phyloP scores from a whole-genome alignment of 64 coral and sea anemone genomes.

The Trachythela sp. region DNA sequence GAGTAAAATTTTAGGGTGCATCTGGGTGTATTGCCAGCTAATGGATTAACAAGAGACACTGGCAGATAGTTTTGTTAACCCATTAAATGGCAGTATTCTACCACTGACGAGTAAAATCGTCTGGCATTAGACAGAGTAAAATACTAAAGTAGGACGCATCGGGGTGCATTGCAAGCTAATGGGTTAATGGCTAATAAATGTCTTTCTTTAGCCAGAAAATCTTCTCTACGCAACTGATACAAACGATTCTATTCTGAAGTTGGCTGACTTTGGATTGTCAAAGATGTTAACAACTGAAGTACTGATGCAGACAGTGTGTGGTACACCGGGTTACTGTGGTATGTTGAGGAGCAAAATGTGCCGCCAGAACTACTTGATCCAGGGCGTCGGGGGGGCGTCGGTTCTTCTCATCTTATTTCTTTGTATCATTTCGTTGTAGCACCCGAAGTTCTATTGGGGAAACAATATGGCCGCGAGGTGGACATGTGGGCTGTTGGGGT shows the following conservation, averaged over 20 bases:
- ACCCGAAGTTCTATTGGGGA: slow-evolving; percentile 83
- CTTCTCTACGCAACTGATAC: slow-evolving; percentile 59
- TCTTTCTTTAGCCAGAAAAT: slow-evolving; percentile 78
- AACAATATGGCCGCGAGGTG: slow-evolving; percentile 66
- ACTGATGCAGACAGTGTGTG: slow-evolving; percentile 75
- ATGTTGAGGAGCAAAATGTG: slow-evolving; percentile 1
- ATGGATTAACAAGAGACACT: too few relatives aligned
- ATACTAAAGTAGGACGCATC: too few relatives aligned
- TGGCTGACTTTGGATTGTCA: slow-evolving; percentile 94
- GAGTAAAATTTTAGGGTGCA: too few relatives aligned
- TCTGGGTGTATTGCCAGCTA: too few relatives aligned
- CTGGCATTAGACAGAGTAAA: too few relatives aligned
- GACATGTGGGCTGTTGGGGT: slow-evolving; percentile 99
- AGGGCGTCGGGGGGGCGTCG: too few relatives aligned
- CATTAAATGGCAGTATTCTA: too few relatives aligned
- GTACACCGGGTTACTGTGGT: slow-evolving; percentile 99
- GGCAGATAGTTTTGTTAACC: too few relatives aligned
- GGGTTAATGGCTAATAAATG: too few relatives aligned
- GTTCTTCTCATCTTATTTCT: background rate
- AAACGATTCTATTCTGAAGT: slow-evolving; percentile 55
- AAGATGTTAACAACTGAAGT: slow-evolving; percentile 74
- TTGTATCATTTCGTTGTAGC: slow-evolving; percentile 27
- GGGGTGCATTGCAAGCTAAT: too few relatives aligned
- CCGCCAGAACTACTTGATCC: too few relatives aligned
- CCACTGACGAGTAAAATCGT: too few relatives aligned